A percentile compares a stretch with the other conserved stretches of the same genome.
Evolutionary conservation across 1,140 invertebrate species (phyloP).

Genomic region (Philotrypesis tridentata): DNA sequence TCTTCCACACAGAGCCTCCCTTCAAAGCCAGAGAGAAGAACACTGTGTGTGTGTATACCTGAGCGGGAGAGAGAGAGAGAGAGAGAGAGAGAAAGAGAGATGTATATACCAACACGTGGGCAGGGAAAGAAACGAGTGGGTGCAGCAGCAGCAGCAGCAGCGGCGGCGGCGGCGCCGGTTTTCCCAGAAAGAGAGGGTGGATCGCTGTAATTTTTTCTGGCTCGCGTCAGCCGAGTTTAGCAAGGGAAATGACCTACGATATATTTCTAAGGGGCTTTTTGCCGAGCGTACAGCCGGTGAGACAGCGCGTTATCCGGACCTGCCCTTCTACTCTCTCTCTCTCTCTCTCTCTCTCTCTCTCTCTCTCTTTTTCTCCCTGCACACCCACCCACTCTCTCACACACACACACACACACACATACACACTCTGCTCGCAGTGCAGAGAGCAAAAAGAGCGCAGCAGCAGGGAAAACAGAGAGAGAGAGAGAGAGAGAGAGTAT

Average conservation of each 20-base stretch:
- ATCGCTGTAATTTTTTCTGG: conserved; percentile 63
- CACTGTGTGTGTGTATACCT: neutral
- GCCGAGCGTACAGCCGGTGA: conserved; percentile 55
- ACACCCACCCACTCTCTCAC: neutral
- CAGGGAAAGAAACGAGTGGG: conserved; percentile 34
- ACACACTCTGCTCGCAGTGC: too few relatives aligned
- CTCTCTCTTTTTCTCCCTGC: neutral
- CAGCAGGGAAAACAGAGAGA: conserved; percentile 16
- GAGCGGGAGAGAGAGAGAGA: neutral
- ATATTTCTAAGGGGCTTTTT: conserved; percentile 71
- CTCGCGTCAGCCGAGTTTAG: conserved; percentile 59
- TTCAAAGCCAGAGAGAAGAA: conserved; percentile 50
- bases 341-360: conserved; percentile 7
- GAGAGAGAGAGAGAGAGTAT: conserved; percentile 16
- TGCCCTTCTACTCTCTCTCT: conserved; percentile 42
- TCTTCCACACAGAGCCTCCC: conserved; percentile 32
- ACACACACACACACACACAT: too few relatives aligned
- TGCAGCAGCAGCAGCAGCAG: neutral
- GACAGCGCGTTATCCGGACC: conserved; percentile 59
- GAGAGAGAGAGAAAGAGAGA: conserved; percentile 31
- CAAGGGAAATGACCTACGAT: conserved; percentile 71
- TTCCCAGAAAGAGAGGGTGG: conserved; percentile 1
- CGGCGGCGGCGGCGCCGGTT: neutral
- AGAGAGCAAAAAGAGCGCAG: neutral
- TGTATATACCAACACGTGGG: conserved; percentile 47